Evolutionary conservation across 2,888 invertebrate species (phyloP).

Genomic region (Tillus elongatus): DNA sequence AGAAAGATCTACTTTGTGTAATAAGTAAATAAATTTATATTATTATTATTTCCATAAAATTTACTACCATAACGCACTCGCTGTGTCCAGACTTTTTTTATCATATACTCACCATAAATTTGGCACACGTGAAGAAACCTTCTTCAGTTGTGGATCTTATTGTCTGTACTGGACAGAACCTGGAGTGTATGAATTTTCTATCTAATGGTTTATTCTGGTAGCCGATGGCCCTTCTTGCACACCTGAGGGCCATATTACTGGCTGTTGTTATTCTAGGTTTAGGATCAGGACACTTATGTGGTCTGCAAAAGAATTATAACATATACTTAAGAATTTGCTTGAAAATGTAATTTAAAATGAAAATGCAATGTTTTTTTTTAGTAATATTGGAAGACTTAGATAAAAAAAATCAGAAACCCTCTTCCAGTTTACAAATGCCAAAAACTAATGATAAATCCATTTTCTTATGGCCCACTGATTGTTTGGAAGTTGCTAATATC

Average conservation of each 20-base stretch:
- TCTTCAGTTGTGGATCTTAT: constrained; percentile 62
- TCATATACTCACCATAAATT: constrained; percentile 34
- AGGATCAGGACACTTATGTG: constrained; percentile 93
- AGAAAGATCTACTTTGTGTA: too few species aligned
- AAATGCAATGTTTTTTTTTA: neutral
- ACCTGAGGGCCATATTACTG: constrained; percentile 61
- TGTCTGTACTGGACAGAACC: constrained; percentile 67
- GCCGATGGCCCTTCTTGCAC: constrained; percentile 50
- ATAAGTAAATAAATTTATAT: constrained; percentile 6
- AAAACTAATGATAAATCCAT: too few species aligned
- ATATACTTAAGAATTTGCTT: neutral
- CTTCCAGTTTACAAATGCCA: too few species aligned
- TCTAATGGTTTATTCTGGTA: constrained; percentile 56
- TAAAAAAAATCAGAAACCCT: too few species aligned
- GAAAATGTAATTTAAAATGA: constrained; percentile 2
- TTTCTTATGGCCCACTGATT: too few species aligned
- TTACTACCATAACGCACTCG: too few species aligned
- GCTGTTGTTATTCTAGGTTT: constrained; percentile 57
- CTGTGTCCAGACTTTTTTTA: too few species aligned
- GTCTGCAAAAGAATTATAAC: constrained; percentile 47
- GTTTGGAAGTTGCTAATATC: too few species aligned
- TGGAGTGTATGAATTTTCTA: constrained; percentile 73
- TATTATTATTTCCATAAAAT: too few species aligned
- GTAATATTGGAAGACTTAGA: too few species aligned
- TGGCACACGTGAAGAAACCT: constrained; percentile 60